Conservation (phyloP, 2,113 vertebrate species). For the Rhinogobius similis region DNA sequence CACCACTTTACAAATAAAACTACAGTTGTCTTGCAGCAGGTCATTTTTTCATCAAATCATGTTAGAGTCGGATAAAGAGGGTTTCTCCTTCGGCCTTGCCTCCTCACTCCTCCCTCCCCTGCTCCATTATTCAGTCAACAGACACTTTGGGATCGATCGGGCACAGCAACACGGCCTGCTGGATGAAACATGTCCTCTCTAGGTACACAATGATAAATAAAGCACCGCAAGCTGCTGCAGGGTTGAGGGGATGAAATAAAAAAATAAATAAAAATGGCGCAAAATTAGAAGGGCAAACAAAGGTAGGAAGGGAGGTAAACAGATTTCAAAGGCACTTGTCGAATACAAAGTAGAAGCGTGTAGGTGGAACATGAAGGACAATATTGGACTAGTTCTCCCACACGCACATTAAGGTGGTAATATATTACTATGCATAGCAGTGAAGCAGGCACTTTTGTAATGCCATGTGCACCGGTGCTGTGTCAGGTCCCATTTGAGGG, state of each 20-base stretch:
- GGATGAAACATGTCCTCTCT: slow-evolving; percentile 80
- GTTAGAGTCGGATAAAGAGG: slow-evolving; percentile 32
- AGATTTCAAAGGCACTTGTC: slow-evolving; percentile 45
- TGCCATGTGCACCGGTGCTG: slow-evolving; percentile 40
- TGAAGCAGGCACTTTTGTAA: slow-evolving; percentile 44
- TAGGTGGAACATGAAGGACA: slow-evolving; percentile 48
- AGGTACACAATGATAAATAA: slow-evolving; percentile 81
- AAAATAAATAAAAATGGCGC: slow-evolving; percentile 16
- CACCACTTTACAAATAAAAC: background rate
- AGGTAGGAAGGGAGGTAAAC: slow-evolving; percentile 44
- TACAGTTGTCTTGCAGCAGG: slow-evolving; percentile 33
- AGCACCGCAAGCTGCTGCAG: slow-evolving; percentile 62
- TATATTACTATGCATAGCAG: slow-evolving; percentile 59
- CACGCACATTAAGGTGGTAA: slow-evolving; percentile 60
- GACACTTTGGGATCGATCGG: slow-evolving; percentile 76
- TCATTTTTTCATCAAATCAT: slow-evolving; percentile 29
- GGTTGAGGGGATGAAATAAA: slow-evolving; percentile 35
- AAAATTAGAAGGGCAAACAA: slow-evolving; percentile 60
- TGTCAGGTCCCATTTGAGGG: slow-evolving; percentile 49
- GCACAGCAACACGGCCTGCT: slow-evolving; percentile 72
- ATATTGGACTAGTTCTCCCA: slow-evolving; percentile 60
- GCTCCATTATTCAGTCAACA: slow-evolving; percentile 77
- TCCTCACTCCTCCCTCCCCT: slow-evolving; percentile 35
- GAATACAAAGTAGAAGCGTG: slow-evolving; percentile 20
- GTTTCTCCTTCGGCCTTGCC: background rate